phyloP scores from a whole-genome alignment of 2,113 vertebrate species.

The Symphodus melops region DNA sequence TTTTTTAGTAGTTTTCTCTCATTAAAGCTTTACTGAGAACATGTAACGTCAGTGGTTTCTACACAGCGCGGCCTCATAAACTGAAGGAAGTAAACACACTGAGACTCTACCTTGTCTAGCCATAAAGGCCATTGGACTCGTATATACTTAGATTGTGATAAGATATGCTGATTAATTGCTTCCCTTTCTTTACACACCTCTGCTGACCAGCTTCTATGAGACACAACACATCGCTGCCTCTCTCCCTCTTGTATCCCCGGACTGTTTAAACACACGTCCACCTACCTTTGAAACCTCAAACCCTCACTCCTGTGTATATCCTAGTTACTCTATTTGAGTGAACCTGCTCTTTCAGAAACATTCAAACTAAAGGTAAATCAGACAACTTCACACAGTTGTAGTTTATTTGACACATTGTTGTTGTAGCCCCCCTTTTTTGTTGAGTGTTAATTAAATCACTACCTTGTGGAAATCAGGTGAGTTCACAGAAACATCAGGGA shows the following conservation, averaged over 20 bases:
- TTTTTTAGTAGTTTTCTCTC: not conserved
- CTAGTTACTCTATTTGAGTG: not conserved
- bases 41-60: slow-evolving; percentile 1
- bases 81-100: not conserved
- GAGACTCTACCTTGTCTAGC: slow-evolving; percentile 24
- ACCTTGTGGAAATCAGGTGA: slow-evolving; percentile 12
- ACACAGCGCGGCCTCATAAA: not conserved
- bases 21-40: slow-evolving; percentile 1
- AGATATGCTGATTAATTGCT: slow-evolving; percentile 60
- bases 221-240: not conserved
- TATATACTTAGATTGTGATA: slow-evolving; percentile 48
- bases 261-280: not conserved
- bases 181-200: slow-evolving; percentile 33
- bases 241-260: not conserved
- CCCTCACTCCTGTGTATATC: not conserved
- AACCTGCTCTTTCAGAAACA: slow-evolving; percentile 13
- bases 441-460: slow-evolving; percentile 5
- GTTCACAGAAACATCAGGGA: not conserved
- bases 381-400: not conserved
- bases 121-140: slow-evolving; percentile 45
- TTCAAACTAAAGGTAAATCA: not conserved
- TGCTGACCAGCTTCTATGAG: slow-evolving; percentile 2
- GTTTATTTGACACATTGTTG: not conserved
- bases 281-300: not conserved
- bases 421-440: not conserved